Conservation (phyloP, 2,113 vertebrate species). For the Neoarius graeffei region DNA sequence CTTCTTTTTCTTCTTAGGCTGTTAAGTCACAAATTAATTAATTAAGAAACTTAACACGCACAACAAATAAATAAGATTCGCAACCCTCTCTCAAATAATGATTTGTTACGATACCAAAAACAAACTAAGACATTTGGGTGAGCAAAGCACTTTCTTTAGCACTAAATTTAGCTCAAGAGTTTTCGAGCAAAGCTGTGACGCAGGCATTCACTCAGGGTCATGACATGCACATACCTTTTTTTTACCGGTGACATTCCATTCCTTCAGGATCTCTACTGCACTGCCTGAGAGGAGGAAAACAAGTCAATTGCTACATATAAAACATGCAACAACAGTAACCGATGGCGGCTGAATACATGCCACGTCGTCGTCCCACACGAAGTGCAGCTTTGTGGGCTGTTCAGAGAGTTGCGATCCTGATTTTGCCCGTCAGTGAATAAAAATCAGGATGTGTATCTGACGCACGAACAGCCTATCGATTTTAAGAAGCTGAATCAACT, state of each 20-base stretch:
- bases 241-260: constrained; percentile 94
- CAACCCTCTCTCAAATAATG: background rate
- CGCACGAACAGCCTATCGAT: background rate
- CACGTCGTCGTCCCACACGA: background rate
- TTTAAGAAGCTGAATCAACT: background rate
- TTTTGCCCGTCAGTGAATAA: background rate
- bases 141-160: background rate
- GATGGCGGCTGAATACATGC: background rate
- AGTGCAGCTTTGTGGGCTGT: background rate
- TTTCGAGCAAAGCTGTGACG: background rate
- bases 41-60: background rate
- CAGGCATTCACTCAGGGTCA: background rate
- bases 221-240: constrained; percentile 84
- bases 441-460: background rate
- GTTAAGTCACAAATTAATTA: constrained; percentile 7
- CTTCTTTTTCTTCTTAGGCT: constrained; percentile 97
- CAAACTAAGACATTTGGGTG: background rate
- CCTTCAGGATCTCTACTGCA: constrained; percentile 89
- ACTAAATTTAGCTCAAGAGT: constrained; percentile 22
- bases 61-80: background rate
- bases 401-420: background rate
- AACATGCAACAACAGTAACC: background rate
- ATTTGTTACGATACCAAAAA: background rate
- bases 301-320: background rate
- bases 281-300: constrained; percentile 74